phyloP scores from a whole-genome alignment of 2,113 vertebrate genomes.

The Pollachius pollachius region DNA sequence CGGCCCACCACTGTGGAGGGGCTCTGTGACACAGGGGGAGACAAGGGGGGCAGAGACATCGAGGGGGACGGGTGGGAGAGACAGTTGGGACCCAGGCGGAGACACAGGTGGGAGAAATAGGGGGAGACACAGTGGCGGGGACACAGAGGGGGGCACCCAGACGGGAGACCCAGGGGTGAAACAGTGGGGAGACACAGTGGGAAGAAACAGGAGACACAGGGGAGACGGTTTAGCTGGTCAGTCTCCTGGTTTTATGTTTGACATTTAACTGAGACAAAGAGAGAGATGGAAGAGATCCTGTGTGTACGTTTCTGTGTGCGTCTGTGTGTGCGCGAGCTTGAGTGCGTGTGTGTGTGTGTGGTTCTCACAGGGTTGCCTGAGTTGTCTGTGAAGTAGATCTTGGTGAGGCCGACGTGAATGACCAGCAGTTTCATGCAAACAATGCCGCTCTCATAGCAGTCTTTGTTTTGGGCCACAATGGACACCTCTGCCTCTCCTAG shows the following conservation, averaged over 20 bases:
- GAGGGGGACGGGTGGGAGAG: no score
- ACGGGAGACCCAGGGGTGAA: no score
- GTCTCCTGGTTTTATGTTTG: background rate
- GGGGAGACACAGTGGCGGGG: background rate
- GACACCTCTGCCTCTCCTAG: conserved; percentile 84
- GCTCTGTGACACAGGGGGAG: conserved; percentile 51
- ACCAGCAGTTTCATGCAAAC: conserved; percentile 93
- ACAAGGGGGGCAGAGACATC: no score
- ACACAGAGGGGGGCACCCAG: no score
- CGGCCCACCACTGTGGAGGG: conserved; percentile 75
- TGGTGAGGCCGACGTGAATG: conserved; percentile 87
- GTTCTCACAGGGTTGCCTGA: conserved; percentile 83
- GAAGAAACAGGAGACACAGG: background rate
- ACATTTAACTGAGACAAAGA: background rate
- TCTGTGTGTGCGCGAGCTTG: background rate
- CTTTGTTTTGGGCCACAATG: conserved; percentile 93
- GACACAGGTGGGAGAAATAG: background rate
- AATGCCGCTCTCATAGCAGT: conserved; percentile 97
- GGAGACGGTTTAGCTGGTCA: background rate
- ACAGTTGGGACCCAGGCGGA: no score
- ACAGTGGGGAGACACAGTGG: background rate
- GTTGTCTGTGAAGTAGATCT: conserved; percentile 90
- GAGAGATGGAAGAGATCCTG: background rate
- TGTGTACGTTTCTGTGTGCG: background rate
- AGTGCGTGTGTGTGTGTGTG: background rate